These are phyloP conservation scores for Brachionus plicatilis DNA, from an alignment of 1,140 invertebrate genomes.

Conservation along the genomic window DNA sequence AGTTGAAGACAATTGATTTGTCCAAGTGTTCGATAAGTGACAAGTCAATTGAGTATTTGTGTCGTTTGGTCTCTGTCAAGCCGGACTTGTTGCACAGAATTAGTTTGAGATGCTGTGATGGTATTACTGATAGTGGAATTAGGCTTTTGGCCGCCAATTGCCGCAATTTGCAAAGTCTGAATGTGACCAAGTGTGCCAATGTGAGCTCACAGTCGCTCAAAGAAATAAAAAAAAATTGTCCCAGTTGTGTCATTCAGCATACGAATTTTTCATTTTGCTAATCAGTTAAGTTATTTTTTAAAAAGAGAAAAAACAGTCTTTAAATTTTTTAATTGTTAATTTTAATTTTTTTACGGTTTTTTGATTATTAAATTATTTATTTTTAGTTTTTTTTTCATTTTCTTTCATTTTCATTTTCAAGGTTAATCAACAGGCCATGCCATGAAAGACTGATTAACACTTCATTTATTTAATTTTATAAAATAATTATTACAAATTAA, in stretches of 20 bases:
- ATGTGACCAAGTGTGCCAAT: slow-evolving; percentile 1
- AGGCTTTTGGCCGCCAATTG: not conserved
- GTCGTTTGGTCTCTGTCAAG: not conserved
- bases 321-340: not conserved
- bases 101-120: not conserved
- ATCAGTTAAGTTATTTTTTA: not conserved
- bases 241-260: slow-evolving; percentile 24
- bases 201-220: not conserved
- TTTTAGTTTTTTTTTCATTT: no score
- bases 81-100: not conserved
- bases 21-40: slow-evolving; percentile 12
- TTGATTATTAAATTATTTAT: not conserved
- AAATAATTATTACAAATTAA: no score
- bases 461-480: no score
- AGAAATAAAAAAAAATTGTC: slow-evolving; percentile 31
- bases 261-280: slow-evolving; percentile 30
- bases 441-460: no score
- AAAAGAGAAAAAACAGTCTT: not conserved
- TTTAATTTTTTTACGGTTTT: not conserved
- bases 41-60: slow-evolving; percentile 20
- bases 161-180: slow-evolving; percentile 8
- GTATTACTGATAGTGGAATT: not conserved
- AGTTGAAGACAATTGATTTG: not conserved
- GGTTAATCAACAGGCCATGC: no score
- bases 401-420: no score